Conservation (phyloP, 2,113 vertebrate species). For the Corythornis vintsioides region DNA sequence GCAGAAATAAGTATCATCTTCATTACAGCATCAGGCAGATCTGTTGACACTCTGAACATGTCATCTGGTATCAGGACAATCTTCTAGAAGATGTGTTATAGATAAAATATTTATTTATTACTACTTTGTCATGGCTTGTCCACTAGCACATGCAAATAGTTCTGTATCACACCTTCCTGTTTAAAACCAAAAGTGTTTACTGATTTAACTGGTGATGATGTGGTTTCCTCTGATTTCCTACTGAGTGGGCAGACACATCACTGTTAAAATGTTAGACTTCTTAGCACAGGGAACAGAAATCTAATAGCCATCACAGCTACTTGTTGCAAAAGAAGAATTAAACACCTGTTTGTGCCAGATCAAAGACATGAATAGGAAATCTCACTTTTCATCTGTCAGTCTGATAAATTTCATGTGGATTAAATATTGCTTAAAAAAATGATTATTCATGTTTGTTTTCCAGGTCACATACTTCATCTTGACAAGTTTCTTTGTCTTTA, state of each 20-base stretch:
- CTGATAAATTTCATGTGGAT: neutral
- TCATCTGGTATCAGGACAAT: neutral
- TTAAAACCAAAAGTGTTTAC: neutral
- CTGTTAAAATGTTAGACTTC: neutral
- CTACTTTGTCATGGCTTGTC: neutral
- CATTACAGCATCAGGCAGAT: neutral
- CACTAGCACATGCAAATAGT: neutral
- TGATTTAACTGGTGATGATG: neutral
- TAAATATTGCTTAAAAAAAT: neutral
- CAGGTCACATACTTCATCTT: neutral
- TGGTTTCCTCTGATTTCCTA: neutral
- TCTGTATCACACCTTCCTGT: neutral
- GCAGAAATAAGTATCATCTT: neutral
- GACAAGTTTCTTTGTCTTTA: neutral
- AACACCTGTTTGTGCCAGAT: neutral
- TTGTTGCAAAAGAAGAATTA: neutral
- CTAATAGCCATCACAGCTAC: neutral
- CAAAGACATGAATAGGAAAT: neutral
- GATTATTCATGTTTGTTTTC: neutral
- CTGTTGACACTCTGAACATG: neutral
- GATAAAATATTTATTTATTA: neutral
- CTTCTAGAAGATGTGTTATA: neutral
- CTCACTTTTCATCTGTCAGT: neutral
- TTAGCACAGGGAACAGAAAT: neutral
- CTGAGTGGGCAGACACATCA: neutral